Base-by-base conservation (phyloP, 1,140 invertebrate species). In the Lepidostoma basale region DNA sequence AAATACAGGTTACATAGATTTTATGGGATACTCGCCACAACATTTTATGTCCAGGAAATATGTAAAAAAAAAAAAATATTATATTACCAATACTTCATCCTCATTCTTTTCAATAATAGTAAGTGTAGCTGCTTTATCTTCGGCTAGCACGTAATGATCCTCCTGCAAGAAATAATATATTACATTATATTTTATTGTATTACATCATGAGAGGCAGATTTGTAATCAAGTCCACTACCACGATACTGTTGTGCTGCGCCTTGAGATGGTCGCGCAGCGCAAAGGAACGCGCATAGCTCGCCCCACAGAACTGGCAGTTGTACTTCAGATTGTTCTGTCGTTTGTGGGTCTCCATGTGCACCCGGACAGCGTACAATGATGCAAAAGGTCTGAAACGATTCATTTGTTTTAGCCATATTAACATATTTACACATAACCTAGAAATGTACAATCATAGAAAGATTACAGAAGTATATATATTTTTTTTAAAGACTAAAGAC, bases 221-320 rank as follows among this genome's bases (percentile, higher is more conserved):
- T n/a, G n/a, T n/a, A n/a, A n/a, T n/a, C n/a, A n/a, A n/a, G n/a
- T n/a, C n/a, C n/a, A n/a, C 22, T 60, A 68, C 66, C 56, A 47
- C 25, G 10, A 74, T 73, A 18, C 68, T 40, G 8, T 75, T 70
- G 65, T 88, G 88, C 18, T 84, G 85, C 10, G 86, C 83, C 36
- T 86, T 88, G 62, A 91, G 77, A 74, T 92, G 90, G 75, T 89
- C 87, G 62, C 88, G 88, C 5, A 91, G 75, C 0, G 90, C 89
- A 78, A 90, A 91, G 0, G 86, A 82, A 0, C 90, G 79, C 3
- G 88, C 89, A 75, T 92, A 92, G 30, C 85, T 88, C 0, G 90
- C 90, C 4, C 90, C 90, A 74, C 90, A 92, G n/a, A 88, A 76
- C 39, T 83, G 77, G 71, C 90, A 92, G 56, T 84, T 85, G 70